A percentile compares a stretch with the other conserved stretches of the same genome.
These are phyloP conservation scores for Chauna torquata DNA, from an alignment of 2,113 vertebrate genomes.

Conservation along the genomic window DNA sequence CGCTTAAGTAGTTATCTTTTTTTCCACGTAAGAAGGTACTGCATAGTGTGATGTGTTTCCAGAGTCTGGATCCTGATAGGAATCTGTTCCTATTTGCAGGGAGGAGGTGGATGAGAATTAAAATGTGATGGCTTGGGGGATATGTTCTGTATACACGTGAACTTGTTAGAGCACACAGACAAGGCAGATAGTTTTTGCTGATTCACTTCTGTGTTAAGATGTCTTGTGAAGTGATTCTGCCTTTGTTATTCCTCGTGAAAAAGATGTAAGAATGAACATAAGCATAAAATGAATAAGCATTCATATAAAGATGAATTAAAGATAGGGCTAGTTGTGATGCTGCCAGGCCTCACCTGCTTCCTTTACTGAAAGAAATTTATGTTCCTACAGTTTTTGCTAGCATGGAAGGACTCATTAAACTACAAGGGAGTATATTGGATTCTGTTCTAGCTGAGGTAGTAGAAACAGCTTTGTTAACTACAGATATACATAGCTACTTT, in stretches of 20 bases:
- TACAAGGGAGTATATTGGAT: background rate
- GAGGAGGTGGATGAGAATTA: background rate
- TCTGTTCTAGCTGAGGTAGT: background rate
- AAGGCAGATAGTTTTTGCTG: background rate
- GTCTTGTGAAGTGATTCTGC: background rate
- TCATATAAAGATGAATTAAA: conserved; percentile 1
- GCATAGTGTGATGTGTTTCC: background rate
- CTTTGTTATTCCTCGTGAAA: background rate
- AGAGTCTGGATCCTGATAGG: background rate
- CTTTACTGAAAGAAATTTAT: conserved; percentile 14
- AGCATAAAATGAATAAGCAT: background rate
- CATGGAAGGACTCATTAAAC: background rate
- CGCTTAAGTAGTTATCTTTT: background rate
- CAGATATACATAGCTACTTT: background rate
- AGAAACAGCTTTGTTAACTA: background rate
- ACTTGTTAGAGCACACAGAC: background rate
- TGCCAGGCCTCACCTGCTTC: conserved; percentile 6
- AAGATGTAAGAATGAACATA: background rate
- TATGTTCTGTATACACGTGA: background rate
- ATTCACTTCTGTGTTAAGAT: background rate
- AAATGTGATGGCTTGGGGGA: background rate
- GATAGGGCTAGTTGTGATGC: background rate
- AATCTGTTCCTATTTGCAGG: background rate
- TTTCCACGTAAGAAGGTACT: background rate
- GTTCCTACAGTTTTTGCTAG: conserved; percentile 1